Conservation (phyloP, 2,888 invertebrate species). For the Coelogynopora nodosa region DNA sequence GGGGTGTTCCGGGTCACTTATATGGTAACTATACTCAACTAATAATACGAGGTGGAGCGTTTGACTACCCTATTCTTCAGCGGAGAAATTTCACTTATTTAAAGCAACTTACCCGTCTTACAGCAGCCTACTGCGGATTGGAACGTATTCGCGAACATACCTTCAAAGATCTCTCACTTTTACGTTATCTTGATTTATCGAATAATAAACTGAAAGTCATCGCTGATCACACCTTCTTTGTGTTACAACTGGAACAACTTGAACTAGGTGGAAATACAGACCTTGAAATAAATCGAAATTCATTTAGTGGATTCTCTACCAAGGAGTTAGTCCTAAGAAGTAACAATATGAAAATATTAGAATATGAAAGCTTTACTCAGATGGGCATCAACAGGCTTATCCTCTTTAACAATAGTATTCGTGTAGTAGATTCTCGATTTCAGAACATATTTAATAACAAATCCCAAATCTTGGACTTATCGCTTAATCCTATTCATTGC, state of each 20-base stretch:
- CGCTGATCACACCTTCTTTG: background rate
- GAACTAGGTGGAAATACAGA: slow-evolving; percentile 30
- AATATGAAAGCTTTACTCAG: background rate
- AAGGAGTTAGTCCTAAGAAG: slow-evolving; percentile 34
- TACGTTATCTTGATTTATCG: slow-evolving; percentile 40
- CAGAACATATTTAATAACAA: slow-evolving; percentile 7
- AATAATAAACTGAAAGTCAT: slow-evolving; percentile 35
- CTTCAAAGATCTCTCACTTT: background rate
- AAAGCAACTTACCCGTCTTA: background rate
- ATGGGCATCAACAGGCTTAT: background rate
- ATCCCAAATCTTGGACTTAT: background rate
- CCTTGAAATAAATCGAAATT: background rate
- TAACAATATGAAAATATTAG: slow-evolving; percentile 16
- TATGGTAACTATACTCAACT: background rate
- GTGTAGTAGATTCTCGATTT: slow-evolving; percentile 24
- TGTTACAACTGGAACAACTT: background rate
- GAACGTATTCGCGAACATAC: slow-evolving; percentile 15
- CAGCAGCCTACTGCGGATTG: slow-evolving; percentile 15
- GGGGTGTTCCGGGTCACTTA: background rate
- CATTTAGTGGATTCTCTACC: slow-evolving; percentile 3
- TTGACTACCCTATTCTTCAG: background rate
- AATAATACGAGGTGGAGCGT: background rate
- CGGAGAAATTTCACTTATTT: slow-evolving; percentile 4
- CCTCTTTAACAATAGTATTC: slow-evolving; percentile 33
- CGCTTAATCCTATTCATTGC: slow-evolving; percentile 39